phyloP scores from a whole-genome alignment of 2,888 invertebrate species.

The Netelia inedita region DNA sequence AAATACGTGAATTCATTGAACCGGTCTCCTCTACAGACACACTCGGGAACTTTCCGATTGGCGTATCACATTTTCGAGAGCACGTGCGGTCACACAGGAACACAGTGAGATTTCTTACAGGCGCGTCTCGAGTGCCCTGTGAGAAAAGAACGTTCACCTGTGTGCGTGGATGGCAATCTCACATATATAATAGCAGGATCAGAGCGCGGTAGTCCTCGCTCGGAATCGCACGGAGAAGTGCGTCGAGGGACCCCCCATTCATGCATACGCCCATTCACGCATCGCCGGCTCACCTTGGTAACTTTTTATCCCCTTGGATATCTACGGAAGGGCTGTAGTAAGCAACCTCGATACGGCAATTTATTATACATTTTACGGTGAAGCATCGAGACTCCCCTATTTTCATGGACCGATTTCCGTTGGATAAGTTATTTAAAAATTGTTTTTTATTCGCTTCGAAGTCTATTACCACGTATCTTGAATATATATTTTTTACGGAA shows the following conservation, averaged over 20 bases:
- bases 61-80: neutral
- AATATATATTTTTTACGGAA: too few species aligned
- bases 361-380: neutral
- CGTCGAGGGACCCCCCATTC: constrained; percentile 80
- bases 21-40: neutral
- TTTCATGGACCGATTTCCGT: too few species aligned
- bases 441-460: too few species aligned
- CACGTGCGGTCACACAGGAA: constrained; percentile 48
- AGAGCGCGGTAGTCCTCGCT: constrained; percentile 31
- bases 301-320: constrained; percentile 76
- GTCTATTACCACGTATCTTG: too few species aligned
- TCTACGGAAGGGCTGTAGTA: constrained; percentile 28
- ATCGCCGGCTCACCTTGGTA: constrained; percentile 82
- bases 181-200: constrained; percentile 38
- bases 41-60: constrained; percentile 3
- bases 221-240: constrained; percentile 62
- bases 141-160: constrained; percentile 45
- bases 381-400: constrained; percentile 6
- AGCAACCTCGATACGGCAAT: constrained; percentile 31
- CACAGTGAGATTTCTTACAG: constrained; percentile 38
- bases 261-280: constrained; percentile 84
- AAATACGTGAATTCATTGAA: constrained; percentile 18
- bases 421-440: too few species aligned
- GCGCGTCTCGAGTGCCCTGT: constrained; percentile 11
- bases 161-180: constrained; percentile 26